These are phyloP conservation scores for Gymnocypris eckloni DNA, from an alignment of 2,797 vertebrate species.

Conservation along the genomic window DNA sequence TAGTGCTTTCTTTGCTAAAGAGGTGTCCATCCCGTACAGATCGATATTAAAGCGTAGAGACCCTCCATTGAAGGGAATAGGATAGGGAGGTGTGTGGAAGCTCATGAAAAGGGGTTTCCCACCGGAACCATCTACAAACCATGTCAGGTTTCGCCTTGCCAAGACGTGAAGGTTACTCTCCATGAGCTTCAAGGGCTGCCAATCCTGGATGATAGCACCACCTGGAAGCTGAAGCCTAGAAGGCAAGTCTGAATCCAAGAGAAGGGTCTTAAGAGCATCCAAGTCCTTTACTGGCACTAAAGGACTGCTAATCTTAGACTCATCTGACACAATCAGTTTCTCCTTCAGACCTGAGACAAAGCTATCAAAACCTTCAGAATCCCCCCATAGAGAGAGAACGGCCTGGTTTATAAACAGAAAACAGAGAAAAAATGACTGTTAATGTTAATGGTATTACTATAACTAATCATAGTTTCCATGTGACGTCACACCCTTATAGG, in stretches of 20 bases:
- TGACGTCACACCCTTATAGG: background rate
- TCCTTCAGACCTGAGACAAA: constrained; percentile 57
- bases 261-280: constrained; percentile 52
- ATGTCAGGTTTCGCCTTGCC: constrained; percentile 56
- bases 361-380: constrained; percentile 48
- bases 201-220: constrained; percentile 62
- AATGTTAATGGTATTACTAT: background rate
- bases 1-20: constrained; percentile 50
- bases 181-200: constrained; percentile 61
- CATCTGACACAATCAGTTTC: constrained; percentile 49
- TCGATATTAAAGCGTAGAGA: constrained; percentile 62
- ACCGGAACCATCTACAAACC: constrained; percentile 53
- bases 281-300: constrained; percentile 45
- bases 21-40: constrained; percentile 57
- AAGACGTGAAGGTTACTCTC: constrained; percentile 62
- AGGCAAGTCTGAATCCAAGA: constrained; percentile 59
- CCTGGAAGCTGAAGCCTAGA: constrained; percentile 60
- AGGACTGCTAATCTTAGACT: constrained; percentile 1
- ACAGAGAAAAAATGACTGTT: background rate
- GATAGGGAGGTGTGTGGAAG: constrained; percentile 55
- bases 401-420: constrained; percentile 45
- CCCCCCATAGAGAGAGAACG: constrained; percentile 51
- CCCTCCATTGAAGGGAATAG: constrained; percentile 58
- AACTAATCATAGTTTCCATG: background rate
- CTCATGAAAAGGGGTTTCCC: constrained; percentile 60